phyloP scores from a whole-genome alignment of 2,113 vertebrate genomes.

The Bungarus multicinctus region DNA sequence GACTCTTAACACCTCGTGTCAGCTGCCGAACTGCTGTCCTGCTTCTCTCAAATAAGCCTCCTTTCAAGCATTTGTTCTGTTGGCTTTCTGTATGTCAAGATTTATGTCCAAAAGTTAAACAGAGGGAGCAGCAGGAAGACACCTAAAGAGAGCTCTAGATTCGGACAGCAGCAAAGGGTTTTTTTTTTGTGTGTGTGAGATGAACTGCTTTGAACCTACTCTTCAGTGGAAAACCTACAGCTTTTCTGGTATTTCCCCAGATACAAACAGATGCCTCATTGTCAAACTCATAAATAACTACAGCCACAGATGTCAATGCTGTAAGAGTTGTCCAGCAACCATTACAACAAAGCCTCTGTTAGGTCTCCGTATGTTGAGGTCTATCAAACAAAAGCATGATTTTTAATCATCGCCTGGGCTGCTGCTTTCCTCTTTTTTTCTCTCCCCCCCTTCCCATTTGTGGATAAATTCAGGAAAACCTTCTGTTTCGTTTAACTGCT shows the following conservation, averaged over 20 bases:
- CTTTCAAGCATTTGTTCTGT: neutral
- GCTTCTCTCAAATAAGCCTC: neutral
- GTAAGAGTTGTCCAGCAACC: constrained; percentile 16
- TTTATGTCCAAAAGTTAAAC: neutral
- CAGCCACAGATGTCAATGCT: constrained; percentile 60
- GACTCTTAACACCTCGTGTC: neutral
- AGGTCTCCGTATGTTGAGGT: constrained; percentile 63
- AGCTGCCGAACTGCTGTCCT: neutral
- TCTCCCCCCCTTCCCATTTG: constrained; percentile 63
- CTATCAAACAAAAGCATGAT: constrained; percentile 62
- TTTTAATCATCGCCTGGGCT: neutral
- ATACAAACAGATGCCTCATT: neutral
- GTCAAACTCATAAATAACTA: neutral
- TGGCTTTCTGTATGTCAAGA: neutral
- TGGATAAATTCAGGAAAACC: constrained; percentile 70
- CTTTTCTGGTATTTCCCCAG: constrained; percentile 55
- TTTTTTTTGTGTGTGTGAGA: constrained; percentile 23
- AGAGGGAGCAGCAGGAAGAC: neutral
- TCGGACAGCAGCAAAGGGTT: constrained; percentile 65
- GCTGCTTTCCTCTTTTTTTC: neutral
- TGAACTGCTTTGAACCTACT: constrained; percentile 57
- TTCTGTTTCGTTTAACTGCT: constrained; percentile 71
- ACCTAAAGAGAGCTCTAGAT: constrained; percentile 22
- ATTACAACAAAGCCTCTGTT: constrained; percentile 26
- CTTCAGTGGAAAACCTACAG: constrained; percentile 50